Evolutionary conservation across 92 coral and sea anemone genomes (phyloP).

Genomic region (Bergia puertoricense): DNA sequence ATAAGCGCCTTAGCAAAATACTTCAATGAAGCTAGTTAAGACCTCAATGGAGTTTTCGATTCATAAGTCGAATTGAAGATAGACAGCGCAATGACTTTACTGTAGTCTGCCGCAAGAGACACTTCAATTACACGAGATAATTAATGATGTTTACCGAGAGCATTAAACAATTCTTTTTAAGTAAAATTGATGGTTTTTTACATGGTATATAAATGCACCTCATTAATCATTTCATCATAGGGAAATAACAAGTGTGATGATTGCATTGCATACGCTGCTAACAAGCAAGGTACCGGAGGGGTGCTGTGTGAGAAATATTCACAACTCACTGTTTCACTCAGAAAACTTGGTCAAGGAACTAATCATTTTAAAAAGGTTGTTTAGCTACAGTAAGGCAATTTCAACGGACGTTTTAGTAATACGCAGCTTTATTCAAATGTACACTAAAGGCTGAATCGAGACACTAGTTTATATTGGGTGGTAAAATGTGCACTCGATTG

Average conservation of each 20-base stretch:
- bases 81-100: not conserved
- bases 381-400: not conserved
- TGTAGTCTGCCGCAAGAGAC: slow-evolving; percentile 23
- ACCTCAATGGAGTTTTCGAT: not conserved
- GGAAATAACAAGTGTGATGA: slow-evolving; percentile 19
- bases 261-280: slow-evolving; percentile 14
- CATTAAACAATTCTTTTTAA: slow-evolving; percentile 34
- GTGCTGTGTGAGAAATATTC: not conserved
- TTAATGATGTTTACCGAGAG: slow-evolving; percentile 47
- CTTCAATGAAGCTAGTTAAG: not conserved
- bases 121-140: slow-evolving; percentile 34
- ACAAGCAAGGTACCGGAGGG: not conserved
- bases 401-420: not conserved
- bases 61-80: slow-evolving; percentile 3
- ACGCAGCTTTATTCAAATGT: not conserved
- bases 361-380: not conserved
- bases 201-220: slow-evolving; percentile 42
- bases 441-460: not conserved
- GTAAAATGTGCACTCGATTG: not conserved
- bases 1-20: not conserved
- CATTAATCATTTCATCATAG: slow-evolving; percentile 37
- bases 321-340: not conserved
- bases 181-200: slow-evolving; percentile 44
- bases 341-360: not conserved
- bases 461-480: not conserved